A percentile compares a stretch with the other conserved stretches of the same genome.
phyloP scores from a whole-genome alignment of 2,113 vertebrate genomes.

The Corythornis madagascariensis region DNA sequence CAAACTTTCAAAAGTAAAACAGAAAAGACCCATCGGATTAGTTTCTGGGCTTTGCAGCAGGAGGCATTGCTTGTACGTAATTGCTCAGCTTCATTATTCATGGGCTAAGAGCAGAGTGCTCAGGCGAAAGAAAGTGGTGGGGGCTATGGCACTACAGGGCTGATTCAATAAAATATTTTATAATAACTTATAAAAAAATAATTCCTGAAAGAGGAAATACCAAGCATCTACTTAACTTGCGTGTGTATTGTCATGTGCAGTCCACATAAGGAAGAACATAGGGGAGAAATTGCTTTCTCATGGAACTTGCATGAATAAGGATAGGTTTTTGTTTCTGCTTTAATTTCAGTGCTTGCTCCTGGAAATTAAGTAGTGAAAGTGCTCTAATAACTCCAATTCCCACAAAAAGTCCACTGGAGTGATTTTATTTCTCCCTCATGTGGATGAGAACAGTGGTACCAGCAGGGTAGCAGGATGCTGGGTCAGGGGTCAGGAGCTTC shows the following conservation, averaged over 20 bases:
- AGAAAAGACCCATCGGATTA: conserved; percentile 14
- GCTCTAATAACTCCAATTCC: neutral
- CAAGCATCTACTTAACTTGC: neutral
- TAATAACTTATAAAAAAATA: conserved; percentile 46
- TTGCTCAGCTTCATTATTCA: conserved; percentile 54
- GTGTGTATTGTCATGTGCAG: neutral
- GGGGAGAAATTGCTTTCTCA: neutral
- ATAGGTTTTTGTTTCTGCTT: neutral
- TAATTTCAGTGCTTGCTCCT: neutral
- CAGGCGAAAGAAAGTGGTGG: neutral
- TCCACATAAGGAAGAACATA: neutral
- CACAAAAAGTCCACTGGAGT: neutral
- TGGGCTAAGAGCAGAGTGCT: conserved; percentile 14
- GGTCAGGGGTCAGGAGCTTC: neutral
- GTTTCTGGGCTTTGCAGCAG: conserved; percentile 26
- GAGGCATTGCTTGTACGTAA: conserved; percentile 18
- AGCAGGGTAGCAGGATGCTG: neutral
- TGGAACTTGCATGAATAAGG: neutral
- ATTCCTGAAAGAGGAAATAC: conserved; percentile 23
- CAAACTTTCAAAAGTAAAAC: conserved; percentile 24
- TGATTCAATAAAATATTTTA: conserved; percentile 27
- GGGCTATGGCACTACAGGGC: neutral
- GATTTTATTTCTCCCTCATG: neutral
- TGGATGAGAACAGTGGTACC: neutral
- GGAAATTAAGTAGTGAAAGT: neutral